Conservation (phyloP, 2,797 vertebrate species). For the Neosalanx taihuensis region DNA sequence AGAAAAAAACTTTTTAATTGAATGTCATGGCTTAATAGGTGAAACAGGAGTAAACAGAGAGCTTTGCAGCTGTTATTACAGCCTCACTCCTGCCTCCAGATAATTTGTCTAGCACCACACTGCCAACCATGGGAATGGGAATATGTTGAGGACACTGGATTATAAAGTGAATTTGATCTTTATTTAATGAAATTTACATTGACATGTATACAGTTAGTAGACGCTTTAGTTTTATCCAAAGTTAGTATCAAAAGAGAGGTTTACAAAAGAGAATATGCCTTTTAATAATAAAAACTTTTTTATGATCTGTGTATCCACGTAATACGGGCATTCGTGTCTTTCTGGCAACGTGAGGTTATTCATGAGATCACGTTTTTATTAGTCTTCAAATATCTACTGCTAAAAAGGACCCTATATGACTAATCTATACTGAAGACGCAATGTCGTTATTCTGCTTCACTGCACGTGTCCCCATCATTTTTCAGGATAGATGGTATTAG, state of each 20-base stretch:
- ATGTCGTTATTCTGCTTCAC: slow-evolving; percentile 25
- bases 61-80: background rate
- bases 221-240: too few relatives aligned
- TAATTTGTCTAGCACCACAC: background rate
- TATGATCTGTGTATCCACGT: too few relatives aligned
- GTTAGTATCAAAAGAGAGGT: too few relatives aligned
- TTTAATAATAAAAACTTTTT: too few relatives aligned
- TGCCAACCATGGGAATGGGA: background rate
- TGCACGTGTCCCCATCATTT: slow-evolving; percentile 21
- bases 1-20: slow-evolving; percentile 16
- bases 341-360: too few relatives aligned
- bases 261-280: too few relatives aligned
- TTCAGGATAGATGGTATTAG: background rate
- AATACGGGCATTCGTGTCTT: too few relatives aligned
- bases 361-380: too few relatives aligned
- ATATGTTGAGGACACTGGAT: slow-evolving; percentile 7
- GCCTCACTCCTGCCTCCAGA: too few relatives aligned
- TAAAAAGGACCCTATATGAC: slow-evolving; percentile 4
- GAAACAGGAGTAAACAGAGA: slow-evolving; percentile 17
- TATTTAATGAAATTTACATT: background rate
- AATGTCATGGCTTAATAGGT: slow-evolving; percentile 11
- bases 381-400: too few relatives aligned
- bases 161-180: slow-evolving; percentile 12
- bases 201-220: too few relatives aligned
- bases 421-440: slow-evolving; percentile 10